Percentiles rank a stretch among this genome's conserved stretches.
Evolutionary conservation across 2,888 invertebrate species (phyloP).

Genomic region (Clepsis dumicolana): DNA sequence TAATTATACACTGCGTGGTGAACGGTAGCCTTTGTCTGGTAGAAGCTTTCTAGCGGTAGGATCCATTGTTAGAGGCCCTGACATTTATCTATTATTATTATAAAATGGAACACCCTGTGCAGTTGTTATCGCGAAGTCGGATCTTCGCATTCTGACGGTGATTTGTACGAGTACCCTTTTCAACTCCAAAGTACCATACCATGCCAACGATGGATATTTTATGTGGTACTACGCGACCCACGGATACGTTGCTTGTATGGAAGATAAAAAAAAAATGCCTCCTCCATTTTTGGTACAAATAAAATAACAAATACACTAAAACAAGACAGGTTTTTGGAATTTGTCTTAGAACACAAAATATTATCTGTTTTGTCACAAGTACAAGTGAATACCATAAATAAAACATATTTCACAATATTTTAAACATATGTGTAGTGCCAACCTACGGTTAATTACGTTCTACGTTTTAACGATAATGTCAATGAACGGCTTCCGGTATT

Average conservation of each 20-base stretch:
- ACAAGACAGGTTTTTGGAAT: too few species aligned
- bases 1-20: conserved; percentile 11
- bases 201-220: background rate
- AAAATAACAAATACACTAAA: too few species aligned
- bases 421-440: background rate
- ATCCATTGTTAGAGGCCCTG: conserved; percentile 35
- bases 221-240: too few species aligned
- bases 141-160: background rate
- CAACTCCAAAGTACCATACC: background rate
- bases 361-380: too few species aligned
- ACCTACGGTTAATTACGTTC: background rate
- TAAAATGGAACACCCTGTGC: conserved; percentile 1
- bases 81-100: conserved; percentile 24
- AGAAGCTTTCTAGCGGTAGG: conserved; percentile 34
- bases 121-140: conserved; percentile 2
- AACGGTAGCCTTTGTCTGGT: conserved; percentile 39
- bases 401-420: background rate
- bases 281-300: too few species aligned
- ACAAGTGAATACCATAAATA: background rate
- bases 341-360: too few species aligned
- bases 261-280: too few species aligned
- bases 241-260: too few species aligned
- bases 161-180: background rate
- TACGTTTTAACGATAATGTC: conserved; percentile 3
- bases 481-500: conserved; percentile 1